Evolutionary conservation across 2,797 vertebrate species (phyloP).

Genomic region (Phalloptychus januarius): DNA sequence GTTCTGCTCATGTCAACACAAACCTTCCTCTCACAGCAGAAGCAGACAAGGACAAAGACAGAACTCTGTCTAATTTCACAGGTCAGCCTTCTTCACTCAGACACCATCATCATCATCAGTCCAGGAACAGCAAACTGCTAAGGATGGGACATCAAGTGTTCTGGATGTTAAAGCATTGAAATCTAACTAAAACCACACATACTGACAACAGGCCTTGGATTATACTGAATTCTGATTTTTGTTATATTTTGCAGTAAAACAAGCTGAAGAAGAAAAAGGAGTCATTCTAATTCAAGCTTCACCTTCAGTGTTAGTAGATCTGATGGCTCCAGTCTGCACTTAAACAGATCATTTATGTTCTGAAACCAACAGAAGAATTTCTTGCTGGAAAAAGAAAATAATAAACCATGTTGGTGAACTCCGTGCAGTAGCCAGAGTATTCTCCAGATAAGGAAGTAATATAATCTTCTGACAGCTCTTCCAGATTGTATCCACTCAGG

Average conservation of each 20-base stretch:
- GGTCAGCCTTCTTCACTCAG: neutral
- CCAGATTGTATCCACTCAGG: neutral
- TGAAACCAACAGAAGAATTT: neutral
- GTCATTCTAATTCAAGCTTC: neutral
- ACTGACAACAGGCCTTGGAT: neutral
- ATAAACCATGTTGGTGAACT: neutral
- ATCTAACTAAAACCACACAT: neutral
- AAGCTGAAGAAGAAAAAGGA: neutral
- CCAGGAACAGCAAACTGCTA: neutral
- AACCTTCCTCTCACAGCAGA: neutral
- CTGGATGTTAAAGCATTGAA: neutral
- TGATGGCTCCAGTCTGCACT: neutral
- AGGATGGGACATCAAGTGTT: neutral
- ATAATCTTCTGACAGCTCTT: neutral
- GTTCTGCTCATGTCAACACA: conserved; percentile 5
- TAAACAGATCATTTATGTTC: neutral
- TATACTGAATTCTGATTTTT: neutral
- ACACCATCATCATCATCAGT: neutral
- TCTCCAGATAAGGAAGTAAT: neutral
- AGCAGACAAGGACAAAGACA: neutral
- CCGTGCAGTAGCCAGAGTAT: neutral
- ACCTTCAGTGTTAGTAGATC: neutral
- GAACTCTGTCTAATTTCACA: neutral
- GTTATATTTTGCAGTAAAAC: neutral
- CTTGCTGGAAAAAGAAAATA: neutral